phyloP scores from a whole-genome alignment of 2,113 vertebrate species.

The Rhea americana region DNA sequence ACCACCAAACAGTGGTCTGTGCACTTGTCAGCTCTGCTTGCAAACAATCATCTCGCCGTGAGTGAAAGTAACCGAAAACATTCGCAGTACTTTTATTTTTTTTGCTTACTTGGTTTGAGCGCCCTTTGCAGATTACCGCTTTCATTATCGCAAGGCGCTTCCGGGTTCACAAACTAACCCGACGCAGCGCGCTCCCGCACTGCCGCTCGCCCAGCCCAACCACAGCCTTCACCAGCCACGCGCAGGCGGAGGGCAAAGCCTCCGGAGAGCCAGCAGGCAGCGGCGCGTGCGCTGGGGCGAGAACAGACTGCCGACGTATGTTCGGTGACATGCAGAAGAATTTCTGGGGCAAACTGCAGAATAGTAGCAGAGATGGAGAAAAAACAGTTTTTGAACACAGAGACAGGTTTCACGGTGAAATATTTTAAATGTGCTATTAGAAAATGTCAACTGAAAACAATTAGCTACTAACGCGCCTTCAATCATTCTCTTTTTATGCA shows the following conservation, averaged over 20 bases:
- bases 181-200: rapidly evolving
- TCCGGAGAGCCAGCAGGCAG: not conserved
- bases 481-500: not conserved
- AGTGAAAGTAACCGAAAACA: not conserved
- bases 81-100: not conserved
- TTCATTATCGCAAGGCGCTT: not conserved
- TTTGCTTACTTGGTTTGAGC: not conserved
- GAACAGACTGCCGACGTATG: not conserved
- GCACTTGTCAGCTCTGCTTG: not conserved
- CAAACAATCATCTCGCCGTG: not conserved
- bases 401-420: not conserved
- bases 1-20: not conserved
- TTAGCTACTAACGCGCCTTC: not conserved
- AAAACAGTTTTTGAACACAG: not conserved
- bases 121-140: not conserved
- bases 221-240: rapidly evolving
- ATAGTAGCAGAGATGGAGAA: not conserved
- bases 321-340: not conserved
- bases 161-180: rapidly evolving
- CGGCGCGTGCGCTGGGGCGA: not conserved
- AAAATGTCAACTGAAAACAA: not conserved
- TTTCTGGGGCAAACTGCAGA: not conserved
- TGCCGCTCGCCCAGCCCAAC: not conserved
- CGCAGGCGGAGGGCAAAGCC: not conserved
- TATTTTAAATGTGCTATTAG: not conserved